Base-by-base conservation (phyloP, 1,140 invertebrate genomes). In the Neocloeon triangulifer region DNA sequence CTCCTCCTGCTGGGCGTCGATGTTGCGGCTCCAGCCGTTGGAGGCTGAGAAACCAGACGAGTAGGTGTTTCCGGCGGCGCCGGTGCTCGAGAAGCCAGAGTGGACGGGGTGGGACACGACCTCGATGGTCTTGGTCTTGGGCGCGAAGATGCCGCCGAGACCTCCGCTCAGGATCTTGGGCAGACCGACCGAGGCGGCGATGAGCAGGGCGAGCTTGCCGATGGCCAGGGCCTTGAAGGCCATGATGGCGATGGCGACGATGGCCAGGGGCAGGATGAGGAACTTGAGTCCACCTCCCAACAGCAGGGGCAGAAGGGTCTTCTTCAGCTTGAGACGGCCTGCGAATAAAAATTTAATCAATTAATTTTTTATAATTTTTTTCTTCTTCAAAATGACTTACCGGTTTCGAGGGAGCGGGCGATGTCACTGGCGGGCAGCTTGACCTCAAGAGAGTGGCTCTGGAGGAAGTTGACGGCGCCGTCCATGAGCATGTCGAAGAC, bases 221-320 rank as follows among this genome's bases (percentile, higher is more conserved):
- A 78, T 59, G 25, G 78, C 54, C 12, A 78, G 50, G 12, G 76
- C 74, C 49, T 79, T 79, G 20, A 65, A 52, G n/a, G 70, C 66
- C 36, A 79, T 42, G 5, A 79, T 50, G n/a, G 62, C 67, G 0
- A 79, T 49, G 36, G 65, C 64, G 5, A 69, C 70, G 34, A 78
- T 55, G 7, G 73, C 47, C 5, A 79, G 47, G 2, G 73, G 72
- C 0, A 78, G 47, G 2, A 71, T 66, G 32, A 76, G 62, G 10
- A 76, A 44, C 42, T 77, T 77, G 2, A 72, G 54, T 22, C 64
- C 73, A 15, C 66, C 56, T 2, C 67, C 62, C 18, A 69, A 50
- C 18, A 74, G 50, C 16, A 77, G 41, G 2, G 71, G 68, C 1
- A 65, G 51, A 4, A 72, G 46, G 42, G 68, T 61, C 44, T 77